Evolutionary conservation across 2,888 invertebrate species (phyloP), one percentile per base, ranked within the genome.

Genomic region (Galeopsomyia nigrocyanea): DNA sequence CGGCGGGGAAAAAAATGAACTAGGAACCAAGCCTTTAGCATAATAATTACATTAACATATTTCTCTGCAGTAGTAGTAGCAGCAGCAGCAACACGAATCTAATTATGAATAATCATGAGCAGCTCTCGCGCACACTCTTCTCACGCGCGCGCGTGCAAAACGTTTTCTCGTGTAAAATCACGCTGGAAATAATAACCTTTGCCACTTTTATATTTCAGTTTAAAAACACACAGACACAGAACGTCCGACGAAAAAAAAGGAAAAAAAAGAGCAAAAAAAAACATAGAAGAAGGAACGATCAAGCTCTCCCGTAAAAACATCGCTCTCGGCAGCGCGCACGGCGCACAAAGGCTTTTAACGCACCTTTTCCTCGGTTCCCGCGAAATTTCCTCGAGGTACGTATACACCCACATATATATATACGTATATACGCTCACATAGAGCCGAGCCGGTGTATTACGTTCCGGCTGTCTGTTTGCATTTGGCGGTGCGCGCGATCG

Each of bases 381-480:
- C 51, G n/a, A 63, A 68, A 63, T 72, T 58, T 57, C 51, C 60
- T 31, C 50, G 31, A 63, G 63, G 68, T 64, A 63, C 46, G 62
- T 63, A 51, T n/a, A 9, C 7, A 31, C 7, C 3, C 7, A 5
- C 7, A 31, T 31, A 31, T 31, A 31, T 31, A 31, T 31, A 31
- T 31, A 31, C 31, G 7, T 7, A 31, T 31, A 31, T 31, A 7
- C 31, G 3, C 31, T 31, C 31, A 31, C 31, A 31, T 31, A 31
- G n/a, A n/a, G n/a, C n/a, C n/a, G 31, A 31, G 31, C 31, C 31
- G 31, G 31, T 50, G 60, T 53, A 60, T 53, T 60, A 53, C 21
- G 39, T 19, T 9, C 14, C 14, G 19, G 64, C 58, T 58, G 68
- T 46, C 63, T 68, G 68, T 72, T 72, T 72, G 63, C 66, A 51